Evolutionary conservation across 2,113 vertebrate genomes (phyloP), one percentile per base, ranked within the genome.

Genomic region (Carollia perspicillata): DNA sequence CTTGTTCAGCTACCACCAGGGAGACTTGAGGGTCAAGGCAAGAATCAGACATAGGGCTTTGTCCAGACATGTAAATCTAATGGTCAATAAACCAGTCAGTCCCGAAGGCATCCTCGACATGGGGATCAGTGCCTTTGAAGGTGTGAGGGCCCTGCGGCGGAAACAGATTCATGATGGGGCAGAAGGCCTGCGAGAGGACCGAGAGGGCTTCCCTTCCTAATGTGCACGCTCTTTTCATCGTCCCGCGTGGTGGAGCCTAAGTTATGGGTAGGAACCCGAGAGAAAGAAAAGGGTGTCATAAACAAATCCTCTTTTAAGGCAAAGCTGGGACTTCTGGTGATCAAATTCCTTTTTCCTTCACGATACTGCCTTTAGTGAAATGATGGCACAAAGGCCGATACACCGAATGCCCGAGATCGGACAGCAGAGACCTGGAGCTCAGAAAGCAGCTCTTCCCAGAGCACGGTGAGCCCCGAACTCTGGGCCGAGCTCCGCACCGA

Each of bases 61-160:
- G 71, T 93, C 88, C 84, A 95, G 93, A 95, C 88, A 65, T 84
- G 84, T 65, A 95, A 92, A 85, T 81, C 58, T 96, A 63, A 83
- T 89, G 77, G 83, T 97, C 93, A 96, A 94, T 97, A 97, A 96
- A 93, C 85, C 1, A 8, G 47, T 97, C 90, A 86, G 89, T 96
- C 77, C 97, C 74, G 92, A 95, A 97, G 93, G 81, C 80, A 81
- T 95, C 77, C 23, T 47, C 94, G 66, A 95, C 85, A 20, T 81
- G 53, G 95, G 69, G 49, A 94, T 97, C 84, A 80, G 18, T 96
- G 79, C 66, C 69, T 93, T 87, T 93, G 95, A 90, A 90, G 33
- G 81, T 84, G n/a, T 58, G 55, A 68, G 71, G 51, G 13, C 42
- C 85, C 16, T 90, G 26, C 60, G 65, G 30, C 91, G 68, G 33